phyloP scores from a whole-genome alignment of 2,888 invertebrate genomes.

The Hydroisotoma schaefferi region DNA sequence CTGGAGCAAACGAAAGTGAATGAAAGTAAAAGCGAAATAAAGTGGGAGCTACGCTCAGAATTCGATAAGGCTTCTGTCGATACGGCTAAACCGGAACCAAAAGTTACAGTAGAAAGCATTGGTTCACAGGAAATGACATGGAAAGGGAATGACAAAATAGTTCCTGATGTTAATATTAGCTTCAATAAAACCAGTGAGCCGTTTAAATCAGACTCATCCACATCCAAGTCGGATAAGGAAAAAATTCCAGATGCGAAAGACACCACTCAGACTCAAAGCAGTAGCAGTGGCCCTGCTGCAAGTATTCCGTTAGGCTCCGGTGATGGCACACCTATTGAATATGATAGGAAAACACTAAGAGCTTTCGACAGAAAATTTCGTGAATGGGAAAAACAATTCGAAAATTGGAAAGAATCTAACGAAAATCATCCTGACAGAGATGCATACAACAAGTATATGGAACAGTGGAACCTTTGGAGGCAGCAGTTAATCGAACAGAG shows the following conservation, averaged over 20 bases:
- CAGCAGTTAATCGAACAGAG: conserved; percentile 41
- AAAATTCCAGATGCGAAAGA: not conserved
- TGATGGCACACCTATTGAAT: conserved; percentile 27
- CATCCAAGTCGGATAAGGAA: not conserved
- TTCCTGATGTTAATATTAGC: not conserved
- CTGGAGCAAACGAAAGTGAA: not conserved
- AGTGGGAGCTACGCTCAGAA: conserved; percentile 21
- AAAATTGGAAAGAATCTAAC: conserved; percentile 42
- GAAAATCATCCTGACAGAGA: conserved; percentile 38
- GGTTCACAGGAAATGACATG: not conserved
- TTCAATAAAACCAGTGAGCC: not conserved
- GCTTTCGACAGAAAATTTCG: conserved; percentile 46
- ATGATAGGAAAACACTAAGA: conserved; percentile 40
- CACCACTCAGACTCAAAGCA: not conserved
- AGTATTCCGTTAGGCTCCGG: conserved; percentile 18
- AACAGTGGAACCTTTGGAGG: conserved; percentile 40
- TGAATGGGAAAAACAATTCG: conserved; percentile 47
- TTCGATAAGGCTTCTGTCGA: not conserved
- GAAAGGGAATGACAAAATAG: not conserved
- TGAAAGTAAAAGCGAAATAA: conserved; percentile 10
- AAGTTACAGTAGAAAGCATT: not conserved
- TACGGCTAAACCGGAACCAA: not conserved
- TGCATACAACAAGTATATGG: conserved; percentile 38
- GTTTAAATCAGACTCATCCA: not conserved
- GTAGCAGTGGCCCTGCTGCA: not conserved